Evolutionary conservation across 1,140 invertebrate genomes (phyloP).

Genomic region (Melanaphis sacchari): DNA sequence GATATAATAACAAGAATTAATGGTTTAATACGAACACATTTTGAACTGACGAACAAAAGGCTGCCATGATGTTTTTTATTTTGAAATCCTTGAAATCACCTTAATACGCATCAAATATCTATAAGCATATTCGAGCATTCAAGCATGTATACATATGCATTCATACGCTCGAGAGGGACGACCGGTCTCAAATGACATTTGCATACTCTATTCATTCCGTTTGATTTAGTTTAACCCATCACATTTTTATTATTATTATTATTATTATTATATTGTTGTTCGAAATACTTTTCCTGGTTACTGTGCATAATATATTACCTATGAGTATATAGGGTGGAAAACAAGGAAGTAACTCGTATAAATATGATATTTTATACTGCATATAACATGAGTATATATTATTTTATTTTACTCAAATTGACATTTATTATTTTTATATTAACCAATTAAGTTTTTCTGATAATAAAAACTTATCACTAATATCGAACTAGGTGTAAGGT

Average conservation of each 20-base stretch:
- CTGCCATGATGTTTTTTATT: not conserved
- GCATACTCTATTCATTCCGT: not conserved
- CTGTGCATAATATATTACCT: not conserved
- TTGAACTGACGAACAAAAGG: not conserved
- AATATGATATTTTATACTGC: not conserved
- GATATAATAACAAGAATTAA: not conserved
- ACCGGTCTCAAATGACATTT: not conserved
- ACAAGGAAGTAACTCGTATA: not conserved
- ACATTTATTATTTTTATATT: too few relatives aligned
- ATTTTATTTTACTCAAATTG: too few relatives aligned
- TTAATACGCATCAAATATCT: not conserved
- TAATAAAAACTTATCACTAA: too few relatives aligned
- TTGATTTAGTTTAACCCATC: slow-evolving; percentile 3
- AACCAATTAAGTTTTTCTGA: too few relatives aligned
- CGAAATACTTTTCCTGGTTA: not conserved
- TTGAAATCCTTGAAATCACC: not conserved
- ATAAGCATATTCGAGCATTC: not conserved
- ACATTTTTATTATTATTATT: not conserved
- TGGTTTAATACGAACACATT: not conserved
- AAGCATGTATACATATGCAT: not conserved
- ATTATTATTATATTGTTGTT: not conserved
- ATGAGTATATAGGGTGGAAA: not conserved
- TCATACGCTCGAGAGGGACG: not conserved
- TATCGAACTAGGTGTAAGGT: too few relatives aligned
- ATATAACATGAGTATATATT: too few relatives aligned